Evolutionary conservation across 2,888 invertebrate species (phyloP), one percentile per base, ranked within the genome.

Genomic region (Cenopis cana): DNA sequence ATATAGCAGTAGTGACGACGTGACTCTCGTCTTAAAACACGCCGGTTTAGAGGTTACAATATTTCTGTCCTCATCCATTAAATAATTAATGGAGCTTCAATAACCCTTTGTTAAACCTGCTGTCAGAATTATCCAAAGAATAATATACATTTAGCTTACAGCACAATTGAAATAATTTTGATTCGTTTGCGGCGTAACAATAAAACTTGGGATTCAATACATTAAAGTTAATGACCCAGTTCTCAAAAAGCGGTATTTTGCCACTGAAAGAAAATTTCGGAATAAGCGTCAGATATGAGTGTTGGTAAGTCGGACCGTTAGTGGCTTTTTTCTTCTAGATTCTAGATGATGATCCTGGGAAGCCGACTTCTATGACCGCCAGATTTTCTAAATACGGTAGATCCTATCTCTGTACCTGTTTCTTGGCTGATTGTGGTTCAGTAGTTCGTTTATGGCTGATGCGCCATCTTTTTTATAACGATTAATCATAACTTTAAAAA

Each of bases 1-100:
- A 20, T 9, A 59, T 20, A 41, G 14, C 12, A 14, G 20, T 59
- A 41, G 14, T 18, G 18, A 41, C 14, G 11, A 14, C 20, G 8
- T 20, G 38, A 59, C 11, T 41, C 14, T 41, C 41, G 41, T 41
- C 20, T 59, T 59, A 41, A 41, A 6, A 14, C 59, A 14, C 41
- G 38, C 12, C 11, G 41, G 46, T 46, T 46, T 59, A 3, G 24
- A 46, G 24, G 9, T 46, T 5, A 46, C 29, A 29, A 49, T 61
- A 50, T 55, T 68, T 54, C 50, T 49, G 46, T 64, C 62, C 14
- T 36, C 64, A 59, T 60, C 54, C 46, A 65, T 54, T 36, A 59
- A 65, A 69, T 69, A 69, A 69, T 59, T 69, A 69, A 69, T 59
- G 65, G 50, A 38, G 57, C 64, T 69, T 50, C 64, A 41, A 65